These are phyloP conservation scores for Torymus aiolomorphi DNA, from an alignment of 2,888 invertebrate genomes.

Conservation along the genomic window DNA sequence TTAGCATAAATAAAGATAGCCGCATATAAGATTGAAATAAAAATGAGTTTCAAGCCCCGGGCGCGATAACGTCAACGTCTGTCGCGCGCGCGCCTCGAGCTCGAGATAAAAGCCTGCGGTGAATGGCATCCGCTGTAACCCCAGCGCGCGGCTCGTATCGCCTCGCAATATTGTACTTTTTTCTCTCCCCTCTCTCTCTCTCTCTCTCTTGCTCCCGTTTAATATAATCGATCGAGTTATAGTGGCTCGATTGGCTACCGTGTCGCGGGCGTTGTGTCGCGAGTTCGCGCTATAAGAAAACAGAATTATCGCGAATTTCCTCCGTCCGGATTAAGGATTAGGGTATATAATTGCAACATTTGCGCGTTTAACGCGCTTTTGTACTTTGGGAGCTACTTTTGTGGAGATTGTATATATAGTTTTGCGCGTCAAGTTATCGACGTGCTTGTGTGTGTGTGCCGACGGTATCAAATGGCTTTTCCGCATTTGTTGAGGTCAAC, in stretches of 20 bases:
- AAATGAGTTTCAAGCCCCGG: conserved; percentile 39
- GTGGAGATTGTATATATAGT: too few relatives aligned
- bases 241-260: conserved; percentile 27
- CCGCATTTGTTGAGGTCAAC: not conserved
- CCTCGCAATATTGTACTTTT: conserved; percentile 12
- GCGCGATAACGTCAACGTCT: conserved; percentile 44
- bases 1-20: conserved; percentile 48
- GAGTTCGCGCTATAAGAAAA: not conserved
- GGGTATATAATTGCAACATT: too few relatives aligned
- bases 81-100: conserved; percentile 11
- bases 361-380: too few relatives aligned
- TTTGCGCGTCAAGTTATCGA: too few relatives aligned
- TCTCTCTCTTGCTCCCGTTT: not conserved
- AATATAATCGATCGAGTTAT: conserved; percentile 41
- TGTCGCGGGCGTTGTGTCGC: not conserved
- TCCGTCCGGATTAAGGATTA: too few relatives aligned
- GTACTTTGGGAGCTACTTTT: too few relatives aligned
- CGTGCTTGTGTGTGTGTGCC: not conserved
- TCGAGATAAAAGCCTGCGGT: conserved; percentile 43
- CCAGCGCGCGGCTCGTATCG: conserved; percentile 16
- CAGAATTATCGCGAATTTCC: too few relatives aligned
- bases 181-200: not conserved
- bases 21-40: conserved; percentile 39
- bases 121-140: conserved; percentile 33
- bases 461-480: conserved; percentile 28